phyloP scores from a whole-genome alignment of 2,113 vertebrate genomes.

The Oryzias celebensis region DNA sequence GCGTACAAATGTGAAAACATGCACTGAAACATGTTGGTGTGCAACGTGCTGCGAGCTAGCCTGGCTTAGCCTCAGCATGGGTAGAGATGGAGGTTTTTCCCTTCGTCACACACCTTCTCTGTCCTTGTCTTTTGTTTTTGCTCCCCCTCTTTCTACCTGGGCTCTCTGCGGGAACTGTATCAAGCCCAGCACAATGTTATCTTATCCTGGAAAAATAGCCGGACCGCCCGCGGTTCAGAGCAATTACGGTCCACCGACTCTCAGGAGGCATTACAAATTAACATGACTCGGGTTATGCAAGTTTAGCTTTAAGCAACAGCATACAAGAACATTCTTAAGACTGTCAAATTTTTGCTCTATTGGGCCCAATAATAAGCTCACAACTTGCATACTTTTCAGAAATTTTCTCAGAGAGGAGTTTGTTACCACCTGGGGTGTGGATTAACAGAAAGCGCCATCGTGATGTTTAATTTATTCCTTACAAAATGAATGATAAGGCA shows the following conservation, averaged over 20 bases:
- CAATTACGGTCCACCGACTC: slow-evolving; percentile 61
- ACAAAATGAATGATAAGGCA: neutral
- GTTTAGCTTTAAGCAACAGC: slow-evolving; percentile 42
- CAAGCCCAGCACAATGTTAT: slow-evolving; percentile 52
- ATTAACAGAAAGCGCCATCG: slow-evolving; percentile 16
- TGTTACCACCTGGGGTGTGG: slow-evolving; percentile 8
- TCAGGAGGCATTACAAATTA: slow-evolving; percentile 58
- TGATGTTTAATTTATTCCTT: neutral
- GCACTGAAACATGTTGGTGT: neutral
- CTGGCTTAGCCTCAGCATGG: slow-evolving; percentile 24
- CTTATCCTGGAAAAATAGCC: slow-evolving; percentile 58
- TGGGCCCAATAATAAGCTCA: neutral
- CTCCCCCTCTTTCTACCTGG: slow-evolving; percentile 7
- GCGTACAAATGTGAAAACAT: slow-evolving; percentile 9
- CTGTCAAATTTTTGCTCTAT: slow-evolving; percentile 4
- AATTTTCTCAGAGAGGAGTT: neutral
- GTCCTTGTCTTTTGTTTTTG: slow-evolving; percentile 7
- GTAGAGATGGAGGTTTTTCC: slow-evolving; percentile 47
- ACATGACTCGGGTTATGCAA: slow-evolving; percentile 35
- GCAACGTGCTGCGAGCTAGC: slow-evolving; percentile 7
- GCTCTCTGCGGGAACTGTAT: slow-evolving; percentile 57
- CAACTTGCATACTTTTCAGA: neutral
- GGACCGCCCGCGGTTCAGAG: slow-evolving; percentile 50
- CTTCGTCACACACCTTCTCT: slow-evolving; percentile 18
- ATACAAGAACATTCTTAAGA: slow-evolving; percentile 1